A percentile compares a stretch with the other conserved stretches of the same genome.
phyloP scores from a whole-genome alignment of 2,113 vertebrate genomes.

The Poecile atricapillus region DNA sequence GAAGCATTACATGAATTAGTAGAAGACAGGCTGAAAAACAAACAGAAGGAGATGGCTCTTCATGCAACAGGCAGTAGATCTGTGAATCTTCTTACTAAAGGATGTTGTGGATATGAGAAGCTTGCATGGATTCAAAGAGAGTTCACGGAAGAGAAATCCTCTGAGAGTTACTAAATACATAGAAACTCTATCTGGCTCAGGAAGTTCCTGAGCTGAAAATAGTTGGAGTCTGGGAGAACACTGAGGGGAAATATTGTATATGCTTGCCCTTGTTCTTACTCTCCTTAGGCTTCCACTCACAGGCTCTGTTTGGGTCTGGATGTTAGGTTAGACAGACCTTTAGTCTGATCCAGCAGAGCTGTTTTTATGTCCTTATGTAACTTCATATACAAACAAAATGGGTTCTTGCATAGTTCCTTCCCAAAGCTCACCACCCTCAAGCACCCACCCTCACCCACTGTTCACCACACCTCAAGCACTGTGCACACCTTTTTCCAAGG shows the following conservation, averaged over 20 bases:
- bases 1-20: background rate
- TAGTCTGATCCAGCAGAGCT: background rate
- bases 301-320: background rate
- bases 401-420: background rate
- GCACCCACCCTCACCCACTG: background rate
- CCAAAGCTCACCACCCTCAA: background rate
- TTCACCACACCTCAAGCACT: background rate
- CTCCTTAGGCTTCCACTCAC: background rate
- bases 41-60: background rate
- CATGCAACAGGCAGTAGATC: background rate
- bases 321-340: background rate
- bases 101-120: background rate
- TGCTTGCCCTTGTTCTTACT: background rate
- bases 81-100: background rate
- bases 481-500: background rate
- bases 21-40: background rate
- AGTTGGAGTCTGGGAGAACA: background rate
- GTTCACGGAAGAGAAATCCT: background rate
- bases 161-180: conserved; percentile 7
- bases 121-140: conserved; percentile 8
- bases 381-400: background rate
- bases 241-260: background rate
- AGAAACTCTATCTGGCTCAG: conserved; percentile 32
- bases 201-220: conserved; percentile 46
- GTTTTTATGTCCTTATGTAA: background rate